Percentiles rank a stretch among this genome's conserved stretches.
Evolutionary conservation across 2,888 invertebrate species (phyloP).

Genomic region (Oligia latruncula): DNA sequence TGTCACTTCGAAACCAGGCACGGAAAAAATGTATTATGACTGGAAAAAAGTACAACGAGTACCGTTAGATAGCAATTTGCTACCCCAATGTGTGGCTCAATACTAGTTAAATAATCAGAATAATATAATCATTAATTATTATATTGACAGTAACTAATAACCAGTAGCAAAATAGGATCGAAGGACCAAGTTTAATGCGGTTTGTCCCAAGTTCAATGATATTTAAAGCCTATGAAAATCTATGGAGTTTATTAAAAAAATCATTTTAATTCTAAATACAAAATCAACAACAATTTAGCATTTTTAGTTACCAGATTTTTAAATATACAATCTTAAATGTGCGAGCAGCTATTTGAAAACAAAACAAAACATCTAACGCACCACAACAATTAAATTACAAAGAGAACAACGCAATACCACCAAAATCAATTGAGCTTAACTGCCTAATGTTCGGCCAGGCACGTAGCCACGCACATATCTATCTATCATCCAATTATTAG

Average conservation of each 20-base stretch:
- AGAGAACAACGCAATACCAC: constrained; percentile 17
- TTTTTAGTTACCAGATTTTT: not conserved
- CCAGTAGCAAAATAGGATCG: not conserved
- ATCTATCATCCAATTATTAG: constrained; percentile 55
- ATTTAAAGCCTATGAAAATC: not conserved
- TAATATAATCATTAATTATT: not conserved
- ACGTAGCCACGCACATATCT: constrained; percentile 32
- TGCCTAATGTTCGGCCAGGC: constrained; percentile 33
- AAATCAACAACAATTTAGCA: not conserved
- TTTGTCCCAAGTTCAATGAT: not conserved
- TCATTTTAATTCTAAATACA: not conserved
- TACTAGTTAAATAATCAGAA: not conserved
- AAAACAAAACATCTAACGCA: not conserved
- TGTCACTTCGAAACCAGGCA: not conserved
- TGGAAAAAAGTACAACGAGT: not conserved
- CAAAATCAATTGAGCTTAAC: constrained; percentile 49
- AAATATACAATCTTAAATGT: not conserved
- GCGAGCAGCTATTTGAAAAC: not conserved
- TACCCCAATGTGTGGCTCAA: not conserved
- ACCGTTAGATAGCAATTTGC: not conserved
- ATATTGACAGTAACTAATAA: not conserved
- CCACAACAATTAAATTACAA: constrained; percentile 32
- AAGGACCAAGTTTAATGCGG: fast-evolving
- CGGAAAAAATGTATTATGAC: too few species aligned
- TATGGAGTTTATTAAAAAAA: not conserved